Percentiles rank a stretch among this genome's conserved stretches.
phyloP scores from a whole-genome alignment of 2,888 invertebrate genomes.

The Nomada hirtipes region DNA sequence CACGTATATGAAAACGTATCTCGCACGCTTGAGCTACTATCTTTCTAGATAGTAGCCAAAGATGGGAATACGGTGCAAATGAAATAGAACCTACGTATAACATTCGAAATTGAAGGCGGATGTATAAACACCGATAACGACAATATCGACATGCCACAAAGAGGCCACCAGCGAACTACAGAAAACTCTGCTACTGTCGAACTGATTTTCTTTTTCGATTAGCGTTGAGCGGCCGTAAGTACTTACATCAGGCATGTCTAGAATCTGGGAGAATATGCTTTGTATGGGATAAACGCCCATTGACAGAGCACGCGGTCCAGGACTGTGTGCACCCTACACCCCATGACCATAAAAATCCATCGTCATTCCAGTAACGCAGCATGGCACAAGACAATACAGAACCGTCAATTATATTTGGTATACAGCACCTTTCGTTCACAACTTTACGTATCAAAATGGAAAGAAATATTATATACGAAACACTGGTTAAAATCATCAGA shows the following conservation, averaged over 20 bases:
- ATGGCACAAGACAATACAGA: conserved; percentile 86
- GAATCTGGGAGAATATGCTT: conserved; percentile 94
- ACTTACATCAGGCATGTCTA: conserved; percentile 96
- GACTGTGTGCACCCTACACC: conserved; percentile 94
- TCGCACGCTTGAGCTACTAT: conserved; percentile 20
- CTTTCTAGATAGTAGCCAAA: conserved; percentile 21
- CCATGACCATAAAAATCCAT: conserved; percentile 85
- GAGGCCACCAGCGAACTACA: conserved; percentile 68
- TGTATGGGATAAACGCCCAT: conserved; percentile 96
- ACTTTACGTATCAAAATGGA: conserved; percentile 39
- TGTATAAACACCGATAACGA: conserved; percentile 61
- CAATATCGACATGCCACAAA: conserved; percentile 79
- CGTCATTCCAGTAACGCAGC: conserved; percentile 86
- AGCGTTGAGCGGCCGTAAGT: conserved; percentile 65
- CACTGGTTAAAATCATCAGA: conserved; percentile 49
- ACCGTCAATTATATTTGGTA: conserved; percentile 72
- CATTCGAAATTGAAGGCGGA: conserved; percentile 31
- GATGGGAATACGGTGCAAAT: conserved; percentile 14
- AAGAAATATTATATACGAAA: conserved; percentile 40
- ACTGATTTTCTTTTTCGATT: conserved; percentile 14
- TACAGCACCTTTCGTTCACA: conserved; percentile 11
- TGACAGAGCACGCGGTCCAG: conserved; percentile 95
- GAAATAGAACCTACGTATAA: conserved; percentile 20
- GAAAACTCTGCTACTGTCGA: conserved; percentile 54
- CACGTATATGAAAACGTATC: conserved; percentile 23